Evolutionary conservation across 2,888 invertebrate species (phyloP).

Genomic region (Linyphia triangularis): DNA sequence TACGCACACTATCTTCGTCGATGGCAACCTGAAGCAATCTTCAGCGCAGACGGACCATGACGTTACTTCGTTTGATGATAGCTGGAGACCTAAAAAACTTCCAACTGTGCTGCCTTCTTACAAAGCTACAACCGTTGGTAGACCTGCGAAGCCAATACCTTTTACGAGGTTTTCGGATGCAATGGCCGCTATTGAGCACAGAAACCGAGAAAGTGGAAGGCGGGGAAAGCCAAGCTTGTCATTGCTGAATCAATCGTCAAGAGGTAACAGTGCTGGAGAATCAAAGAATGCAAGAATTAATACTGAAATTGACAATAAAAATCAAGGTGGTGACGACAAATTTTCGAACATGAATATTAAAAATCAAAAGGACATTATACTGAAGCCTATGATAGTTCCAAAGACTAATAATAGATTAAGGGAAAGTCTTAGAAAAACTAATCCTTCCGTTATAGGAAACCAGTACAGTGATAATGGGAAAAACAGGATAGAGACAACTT

Average conservation of each 20-base stretch:
- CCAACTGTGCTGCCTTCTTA: background rate
- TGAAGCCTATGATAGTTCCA: background rate
- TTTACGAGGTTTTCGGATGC: slow-evolving; percentile 23
- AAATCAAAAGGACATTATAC: background rate
- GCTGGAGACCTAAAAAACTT: slow-evolving; percentile 40
- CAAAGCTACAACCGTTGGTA: background rate
- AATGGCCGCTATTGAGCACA: background rate
- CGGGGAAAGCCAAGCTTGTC: background rate
- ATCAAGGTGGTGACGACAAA: background rate
- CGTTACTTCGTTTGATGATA: slow-evolving; percentile 18
- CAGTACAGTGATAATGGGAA: background rate
- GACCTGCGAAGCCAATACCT: background rate
- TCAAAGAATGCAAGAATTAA: background rate
- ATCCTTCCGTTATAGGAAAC: background rate
- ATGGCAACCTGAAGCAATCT: background rate
- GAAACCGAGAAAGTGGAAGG: background rate
- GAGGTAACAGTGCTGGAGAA: background rate
- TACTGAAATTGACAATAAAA: background rate
- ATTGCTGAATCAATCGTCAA: background rate
- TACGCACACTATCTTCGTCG: background rate
- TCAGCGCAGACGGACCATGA: slow-evolving; percentile 12
- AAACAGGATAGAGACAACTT: background rate
- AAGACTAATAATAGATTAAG: background rate
- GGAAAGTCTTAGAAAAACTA: background rate
- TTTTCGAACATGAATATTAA: too few species aligned